These are phyloP conservation scores for Avahi laniger DNA, from an alignment of 2,797 vertebrate species.

Conservation along the genomic window DNA sequence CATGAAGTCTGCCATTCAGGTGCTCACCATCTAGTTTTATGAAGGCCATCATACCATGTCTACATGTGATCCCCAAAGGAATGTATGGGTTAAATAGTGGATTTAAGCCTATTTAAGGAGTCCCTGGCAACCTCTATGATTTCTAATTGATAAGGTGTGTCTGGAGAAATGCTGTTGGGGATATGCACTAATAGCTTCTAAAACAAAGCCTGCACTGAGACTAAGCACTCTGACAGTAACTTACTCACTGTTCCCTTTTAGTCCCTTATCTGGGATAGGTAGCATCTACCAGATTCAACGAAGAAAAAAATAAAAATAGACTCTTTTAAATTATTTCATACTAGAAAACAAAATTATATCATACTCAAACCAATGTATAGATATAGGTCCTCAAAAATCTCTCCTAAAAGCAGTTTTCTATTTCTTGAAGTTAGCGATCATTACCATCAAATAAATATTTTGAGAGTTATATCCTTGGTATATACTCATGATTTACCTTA, in stretches of 20 bases:
- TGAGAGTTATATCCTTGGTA: slow-evolving; percentile 33
- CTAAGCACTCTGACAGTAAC: background rate
- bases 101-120: background rate
- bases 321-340: background rate
- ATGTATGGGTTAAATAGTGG: background rate
- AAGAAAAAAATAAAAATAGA: background rate
- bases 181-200: background rate
- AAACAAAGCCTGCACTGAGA: background rate
- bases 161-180: background rate
- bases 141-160: background rate
- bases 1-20: background rate
- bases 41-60: background rate
- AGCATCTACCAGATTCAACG: background rate
- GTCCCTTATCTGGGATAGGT: background rate
- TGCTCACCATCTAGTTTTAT: background rate
- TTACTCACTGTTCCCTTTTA: background rate
- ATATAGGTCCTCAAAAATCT: background rate
- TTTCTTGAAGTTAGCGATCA: slow-evolving; percentile 41
- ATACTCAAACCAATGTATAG: background rate
- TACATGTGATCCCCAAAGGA: background rate
- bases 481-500: slow-evolving; percentile 3
- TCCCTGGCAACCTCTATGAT: background rate
- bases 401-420: background rate
- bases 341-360: background rate
- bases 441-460: slow-evolving; percentile 26